A percentile compares a stretch with the other conserved stretches of the same genome.
Evolutionary conservation across 2,113 vertebrate genomes (phyloP).

Genomic region (Actinemys pallida): DNA sequence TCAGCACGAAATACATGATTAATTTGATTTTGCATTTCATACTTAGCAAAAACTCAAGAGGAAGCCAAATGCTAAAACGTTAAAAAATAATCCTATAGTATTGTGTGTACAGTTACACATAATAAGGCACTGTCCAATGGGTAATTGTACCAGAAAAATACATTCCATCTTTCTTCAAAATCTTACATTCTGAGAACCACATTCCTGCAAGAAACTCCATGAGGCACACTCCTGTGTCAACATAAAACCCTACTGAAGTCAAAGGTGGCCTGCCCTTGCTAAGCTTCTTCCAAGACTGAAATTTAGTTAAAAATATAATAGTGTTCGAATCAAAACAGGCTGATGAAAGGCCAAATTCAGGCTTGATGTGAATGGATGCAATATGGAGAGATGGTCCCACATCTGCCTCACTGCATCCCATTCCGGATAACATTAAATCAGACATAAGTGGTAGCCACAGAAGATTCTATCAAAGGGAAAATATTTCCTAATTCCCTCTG

Average conservation of each 20-base stretch:
- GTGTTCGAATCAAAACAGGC: background rate
- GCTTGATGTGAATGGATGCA: background rate
- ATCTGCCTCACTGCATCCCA: background rate
- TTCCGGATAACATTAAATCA: background rate
- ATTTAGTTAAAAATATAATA: background rate
- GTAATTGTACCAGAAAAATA: background rate
- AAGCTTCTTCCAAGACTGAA: background rate
- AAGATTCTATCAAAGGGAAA: background rate
- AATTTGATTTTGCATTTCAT: background rate
- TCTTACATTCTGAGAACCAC: accelerated
- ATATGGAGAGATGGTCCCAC: accelerated
- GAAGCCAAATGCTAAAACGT: background rate
- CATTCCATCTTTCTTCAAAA: background rate
- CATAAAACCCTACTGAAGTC: background rate
- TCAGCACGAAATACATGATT: accelerated
- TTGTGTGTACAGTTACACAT: accelerated
- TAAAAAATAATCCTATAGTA: background rate
- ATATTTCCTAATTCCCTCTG: background rate
- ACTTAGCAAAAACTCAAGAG: background rate
- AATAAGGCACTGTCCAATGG: accelerated
- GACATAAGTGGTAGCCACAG: background rate
- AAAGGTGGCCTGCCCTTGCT: background rate
- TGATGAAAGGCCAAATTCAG: background rate
- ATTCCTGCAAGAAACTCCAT: background rate
- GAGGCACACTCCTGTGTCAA: background rate